Percentiles rank a stretch among this genome's conserved stretches.
phyloP scores from a whole-genome alignment of 2,113 vertebrate genomes.

The Gila orcuttii region DNA sequence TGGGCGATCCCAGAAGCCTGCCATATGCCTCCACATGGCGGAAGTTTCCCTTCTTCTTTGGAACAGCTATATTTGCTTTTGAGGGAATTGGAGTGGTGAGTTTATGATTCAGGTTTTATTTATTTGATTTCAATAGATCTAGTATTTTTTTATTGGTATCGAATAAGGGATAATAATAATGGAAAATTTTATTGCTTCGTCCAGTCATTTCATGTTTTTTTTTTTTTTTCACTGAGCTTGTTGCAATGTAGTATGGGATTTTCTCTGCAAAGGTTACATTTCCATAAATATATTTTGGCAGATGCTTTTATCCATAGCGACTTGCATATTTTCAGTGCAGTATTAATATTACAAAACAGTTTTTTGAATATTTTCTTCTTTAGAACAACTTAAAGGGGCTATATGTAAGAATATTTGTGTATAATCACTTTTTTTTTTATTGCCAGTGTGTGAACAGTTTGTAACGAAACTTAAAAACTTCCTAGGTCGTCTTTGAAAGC shows the following conservation, averaged over 20 bases:
- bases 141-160: neutral
- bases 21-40: constrained; percentile 78
- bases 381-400: neutral
- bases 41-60: constrained; percentile 86
- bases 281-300: neutral
- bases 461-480: no score
- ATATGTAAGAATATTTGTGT: no score
- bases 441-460: no score
- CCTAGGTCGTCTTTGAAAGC: no score
- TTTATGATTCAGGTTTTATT: neutral
- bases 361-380: neutral
- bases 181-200: no score
- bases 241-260: neutral
- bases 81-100: constrained; percentile 90
- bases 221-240: no score
- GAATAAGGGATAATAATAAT: neutral
- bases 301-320: neutral
- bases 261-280: neutral
- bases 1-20: constrained; percentile 75
- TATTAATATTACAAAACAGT: neutral
- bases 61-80: constrained; percentile 87
- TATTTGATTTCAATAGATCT: neutral
- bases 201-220: no score
- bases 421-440: no score
- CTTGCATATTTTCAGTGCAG: neutral